Evolutionary conservation across 2,797 vertebrate genomes (phyloP).

Genomic region (Galagoides demidoff): DNA sequence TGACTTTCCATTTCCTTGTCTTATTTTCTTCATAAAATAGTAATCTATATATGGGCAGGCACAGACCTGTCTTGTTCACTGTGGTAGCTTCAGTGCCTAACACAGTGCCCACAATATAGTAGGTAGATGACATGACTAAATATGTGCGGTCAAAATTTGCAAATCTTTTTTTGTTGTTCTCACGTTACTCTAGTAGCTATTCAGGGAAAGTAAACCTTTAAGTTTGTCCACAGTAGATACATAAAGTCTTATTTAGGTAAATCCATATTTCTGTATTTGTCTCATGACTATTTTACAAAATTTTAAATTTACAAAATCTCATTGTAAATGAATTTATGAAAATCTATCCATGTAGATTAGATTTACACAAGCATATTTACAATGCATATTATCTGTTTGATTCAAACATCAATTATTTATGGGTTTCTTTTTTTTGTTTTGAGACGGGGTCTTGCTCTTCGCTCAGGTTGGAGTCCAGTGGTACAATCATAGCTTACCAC

Average conservation of each 20-base stretch:
- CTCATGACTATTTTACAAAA: constrained; percentile 29
- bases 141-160: constrained; percentile 17
- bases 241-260: neutral
- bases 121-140: neutral
- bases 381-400: neutral
- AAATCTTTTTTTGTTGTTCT: constrained; percentile 28
- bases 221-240: neutral
- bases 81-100: neutral
- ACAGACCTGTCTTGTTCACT: neutral
- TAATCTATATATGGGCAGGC: neutral
- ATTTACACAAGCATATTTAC: neutral
- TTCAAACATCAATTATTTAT: constrained; percentile 31
- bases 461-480: neutral
- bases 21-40: neutral
- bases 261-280: neutral
- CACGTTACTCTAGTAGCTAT: neutral
- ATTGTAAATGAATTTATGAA: neutral
- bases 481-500: neutral
- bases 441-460: neutral
- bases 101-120: neutral
- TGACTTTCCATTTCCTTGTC: neutral
- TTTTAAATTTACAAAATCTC: constrained; percentile 44
- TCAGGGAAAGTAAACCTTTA: constrained; percentile 21
- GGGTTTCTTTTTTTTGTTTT: neutral
- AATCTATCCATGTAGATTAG: neutral